Conservation (phyloP, 2,113 vertebrate species). For the Acrocephalus kingi region DNA sequence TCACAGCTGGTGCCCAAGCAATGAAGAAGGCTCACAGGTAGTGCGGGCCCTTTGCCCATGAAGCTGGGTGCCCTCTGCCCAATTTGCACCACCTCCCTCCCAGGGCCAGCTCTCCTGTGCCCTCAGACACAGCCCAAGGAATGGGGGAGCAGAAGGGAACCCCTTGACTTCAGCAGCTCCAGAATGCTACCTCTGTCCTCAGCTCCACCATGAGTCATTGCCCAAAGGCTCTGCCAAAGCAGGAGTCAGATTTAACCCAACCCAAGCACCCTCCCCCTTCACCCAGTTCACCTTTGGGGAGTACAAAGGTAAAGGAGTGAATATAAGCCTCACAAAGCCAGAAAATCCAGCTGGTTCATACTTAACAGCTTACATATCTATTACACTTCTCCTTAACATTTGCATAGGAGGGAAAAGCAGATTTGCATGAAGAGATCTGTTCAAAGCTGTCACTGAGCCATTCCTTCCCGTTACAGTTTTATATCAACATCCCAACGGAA, state of each 20-base stretch:
- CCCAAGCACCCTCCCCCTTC: not conserved
- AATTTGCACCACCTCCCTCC: not conserved
- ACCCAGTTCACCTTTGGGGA: not conserved
- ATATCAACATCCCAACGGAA: constrained; percentile 17
- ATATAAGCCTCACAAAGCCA: not conserved
- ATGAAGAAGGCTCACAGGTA: not conserved
- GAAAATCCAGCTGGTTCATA: constrained; percentile 18
- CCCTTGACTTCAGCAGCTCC: not conserved
- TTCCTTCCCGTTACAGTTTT: constrained; percentile 1
- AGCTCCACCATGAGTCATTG: not conserved
- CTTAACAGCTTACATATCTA: not conserved
- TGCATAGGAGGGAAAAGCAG: constrained; percentile 34
- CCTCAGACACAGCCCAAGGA: not conserved
- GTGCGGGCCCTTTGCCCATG: rapidly evolving
- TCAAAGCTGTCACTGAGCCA: not conserved
- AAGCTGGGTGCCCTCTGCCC: not conserved
- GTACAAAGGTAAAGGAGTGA: not conserved
- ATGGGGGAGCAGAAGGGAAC: not conserved
- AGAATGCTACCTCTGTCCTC: not conserved
- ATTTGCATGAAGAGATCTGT: constrained; percentile 42
- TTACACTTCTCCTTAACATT: constrained; percentile 1
- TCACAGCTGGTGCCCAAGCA: not conserved
- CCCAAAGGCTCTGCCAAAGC: not conserved
- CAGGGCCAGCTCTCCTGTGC: not conserved
- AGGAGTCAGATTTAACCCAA: not conserved